Base-by-base conservation (phyloP, 2,888 invertebrate species). In the Machimus rusticus region DNA sequence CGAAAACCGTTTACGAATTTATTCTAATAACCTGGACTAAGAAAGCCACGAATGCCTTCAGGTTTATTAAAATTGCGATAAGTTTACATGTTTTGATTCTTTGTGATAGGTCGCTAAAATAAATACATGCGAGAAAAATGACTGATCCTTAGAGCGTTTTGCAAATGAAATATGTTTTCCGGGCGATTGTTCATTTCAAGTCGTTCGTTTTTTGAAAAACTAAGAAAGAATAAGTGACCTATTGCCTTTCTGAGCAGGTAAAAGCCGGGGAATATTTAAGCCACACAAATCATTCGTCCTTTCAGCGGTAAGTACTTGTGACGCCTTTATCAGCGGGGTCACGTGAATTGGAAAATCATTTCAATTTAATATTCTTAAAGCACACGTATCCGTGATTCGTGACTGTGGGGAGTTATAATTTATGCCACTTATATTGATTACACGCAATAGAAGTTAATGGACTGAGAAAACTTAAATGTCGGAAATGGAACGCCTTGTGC, bases 351-450 rank as follows among this genome's bases (percentile, higher is more conserved):
- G 82, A 82, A 82, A 82, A 82, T 66, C 57, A 66, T 82, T 82
- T 82, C 82, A 82, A 82, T 82, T 82, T 57, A 82, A 82, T 82
- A 82, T 82, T 82, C 82, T 82, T 66, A 82, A 82, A 82, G 51
- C 37, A 57, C 14, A 57, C 23, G 66, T 82, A 82, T 46, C 57
- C 16, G 55, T n/a, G n/a, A 57, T 82, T 82, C 82, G 82, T 82
- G 82, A 57, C 82, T 82, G 16, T 31, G 55, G 57, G 34, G 57
- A 82, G 31, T 82, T 66, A 37, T 82, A 82, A 82, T 82, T 82
- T 57, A 82, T 82, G 82, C 82, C 82, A 82, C 82, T 82, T 82
- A 82, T 82, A 82, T 82, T 82, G 82, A 82, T 82, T 82, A 66
- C 82, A 82, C 82, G 82, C 82, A 82, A 82, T 82, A 57, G 82